Evolutionary conservation across 2,113 vertebrate species (phyloP).

Genomic region (Choloepus hoffmanni): DNA sequence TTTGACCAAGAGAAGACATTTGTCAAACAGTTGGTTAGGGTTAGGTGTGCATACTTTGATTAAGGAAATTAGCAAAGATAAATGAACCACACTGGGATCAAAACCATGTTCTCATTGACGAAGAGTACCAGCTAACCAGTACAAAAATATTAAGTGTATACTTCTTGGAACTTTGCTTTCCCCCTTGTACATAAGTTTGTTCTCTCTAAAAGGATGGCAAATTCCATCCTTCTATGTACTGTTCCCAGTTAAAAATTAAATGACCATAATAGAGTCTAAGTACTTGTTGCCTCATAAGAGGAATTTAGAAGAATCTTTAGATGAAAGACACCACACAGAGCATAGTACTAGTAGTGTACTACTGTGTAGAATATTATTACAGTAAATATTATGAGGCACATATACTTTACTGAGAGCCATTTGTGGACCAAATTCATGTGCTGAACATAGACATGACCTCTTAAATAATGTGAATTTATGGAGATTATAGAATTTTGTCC

Average conservation of each 20-base stretch:
- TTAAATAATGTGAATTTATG: constrained; percentile 75
- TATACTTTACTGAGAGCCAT: constrained; percentile 43
- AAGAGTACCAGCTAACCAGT: constrained; percentile 44
- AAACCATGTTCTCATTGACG: constrained; percentile 64
- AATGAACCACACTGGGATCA: constrained; percentile 21
- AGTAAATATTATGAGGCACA: not conserved
- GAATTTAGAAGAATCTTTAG: constrained; percentile 60
- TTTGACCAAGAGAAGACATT: constrained; percentile 23
- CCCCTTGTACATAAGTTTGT: constrained; percentile 60
- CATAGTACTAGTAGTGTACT: constrained; percentile 61
- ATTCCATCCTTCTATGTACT: constrained; percentile 60
- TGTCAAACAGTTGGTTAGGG: constrained; percentile 29
- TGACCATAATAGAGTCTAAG: constrained; percentile 7
- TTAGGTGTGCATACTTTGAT: not conserved
- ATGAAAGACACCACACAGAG: constrained; percentile 41
- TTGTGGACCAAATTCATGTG: constrained; percentile 46
- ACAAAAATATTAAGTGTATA: constrained; percentile 46
- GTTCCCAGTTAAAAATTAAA: constrained; percentile 65
- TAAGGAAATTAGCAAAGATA: constrained; percentile 57
- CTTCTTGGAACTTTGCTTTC: constrained; percentile 62
- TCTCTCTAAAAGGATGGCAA: constrained; percentile 57
- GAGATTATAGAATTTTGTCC: constrained; percentile 31
- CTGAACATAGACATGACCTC: constrained; percentile 59
- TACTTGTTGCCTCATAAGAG: constrained; percentile 52
- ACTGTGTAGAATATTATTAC: not conserved